Conservation (phyloP, 53 echinoderm and acorn worm species). For the Stichopus horrens region DNA sequence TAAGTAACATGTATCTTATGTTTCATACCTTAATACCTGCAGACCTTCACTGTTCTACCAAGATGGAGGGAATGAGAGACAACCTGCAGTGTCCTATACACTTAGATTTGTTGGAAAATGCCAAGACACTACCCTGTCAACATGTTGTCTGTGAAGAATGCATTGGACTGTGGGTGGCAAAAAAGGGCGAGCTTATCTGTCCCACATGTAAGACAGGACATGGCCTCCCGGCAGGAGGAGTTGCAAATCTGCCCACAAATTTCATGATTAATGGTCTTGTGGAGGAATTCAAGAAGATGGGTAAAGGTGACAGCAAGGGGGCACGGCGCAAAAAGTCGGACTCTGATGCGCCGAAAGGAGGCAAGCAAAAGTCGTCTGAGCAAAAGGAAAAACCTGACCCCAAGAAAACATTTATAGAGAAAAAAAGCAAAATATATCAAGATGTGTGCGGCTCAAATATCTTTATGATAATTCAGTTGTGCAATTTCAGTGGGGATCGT, state of each 20-base stretch:
- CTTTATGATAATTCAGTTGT: not conserved
- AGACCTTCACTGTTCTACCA: not conserved
- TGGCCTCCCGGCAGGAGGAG: slow-evolving; percentile 35
- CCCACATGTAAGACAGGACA: slow-evolving; percentile 22
- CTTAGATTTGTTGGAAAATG: slow-evolving; percentile 26
- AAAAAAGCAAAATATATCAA: slow-evolving; percentile 20
- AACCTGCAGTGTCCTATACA: slow-evolving; percentile 39
- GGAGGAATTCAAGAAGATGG: slow-evolving; percentile 35
- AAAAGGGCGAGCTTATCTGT: slow-evolving; percentile 38
- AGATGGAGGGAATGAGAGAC: slow-evolving; percentile 40
- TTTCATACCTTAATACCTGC: no score
- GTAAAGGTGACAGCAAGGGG: not conserved
- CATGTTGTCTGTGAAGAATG: slow-evolving; percentile 48
- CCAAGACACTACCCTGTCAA: slow-evolving; percentile 38
- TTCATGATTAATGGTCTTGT: slow-evolving; percentile 37
- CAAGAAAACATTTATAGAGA: slow-evolving; percentile 35
- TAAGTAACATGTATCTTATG: no score
- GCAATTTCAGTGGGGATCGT: not conserved
- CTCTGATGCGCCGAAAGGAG: not conserved
- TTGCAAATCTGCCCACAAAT: slow-evolving; percentile 28
- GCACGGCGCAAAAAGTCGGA: not conserved
- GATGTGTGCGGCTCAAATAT: slow-evolving; percentile 5
- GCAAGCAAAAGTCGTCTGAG: not conserved
- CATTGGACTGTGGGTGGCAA: slow-evolving; percentile 33
- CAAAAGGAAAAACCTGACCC: not conserved